phyloP scores from a whole-genome alignment of 2,888 invertebrate species.

The Drosophila fungiperda region DNA sequence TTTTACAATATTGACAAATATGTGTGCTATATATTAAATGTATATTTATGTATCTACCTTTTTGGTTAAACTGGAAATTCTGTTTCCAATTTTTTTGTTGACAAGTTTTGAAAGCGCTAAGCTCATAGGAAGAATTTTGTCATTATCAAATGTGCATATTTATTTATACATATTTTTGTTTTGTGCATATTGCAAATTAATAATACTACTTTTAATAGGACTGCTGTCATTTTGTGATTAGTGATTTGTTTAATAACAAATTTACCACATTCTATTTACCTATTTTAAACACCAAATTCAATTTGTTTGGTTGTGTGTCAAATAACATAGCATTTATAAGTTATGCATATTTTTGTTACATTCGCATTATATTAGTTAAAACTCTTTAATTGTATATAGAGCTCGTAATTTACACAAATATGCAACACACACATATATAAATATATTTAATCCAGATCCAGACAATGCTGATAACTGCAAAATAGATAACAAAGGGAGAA shows the following conservation, averaged over 20 bases:
- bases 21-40: background rate
- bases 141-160: background rate
- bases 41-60: background rate
- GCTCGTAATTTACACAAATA: slow-evolving; percentile 27
- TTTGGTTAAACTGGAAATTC: background rate
- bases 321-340: slow-evolving; percentile 3
- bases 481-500: background rate
- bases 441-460: slow-evolving; percentile 4
- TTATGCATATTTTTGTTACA: slow-evolving; percentile 29
- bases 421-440: slow-evolving; percentile 9
- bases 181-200: background rate
- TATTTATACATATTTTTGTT: background rate
- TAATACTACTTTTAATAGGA: background rate
- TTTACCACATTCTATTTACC: background rate
- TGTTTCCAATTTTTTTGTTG: background rate
- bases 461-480: slow-evolving; percentile 3
- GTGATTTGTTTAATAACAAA: background rate
- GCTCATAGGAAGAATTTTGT: background rate
- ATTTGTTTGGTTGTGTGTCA: background rate
- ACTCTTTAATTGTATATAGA: slow-evolving; percentile 20
- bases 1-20: background rate
- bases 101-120: background rate
- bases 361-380: slow-evolving; percentile 44
- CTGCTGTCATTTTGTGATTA: background rate
- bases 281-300: background rate